Conservation (phyloP, 2,888 invertebrate genomes). For the Cremastobaeus sp. region DNA sequence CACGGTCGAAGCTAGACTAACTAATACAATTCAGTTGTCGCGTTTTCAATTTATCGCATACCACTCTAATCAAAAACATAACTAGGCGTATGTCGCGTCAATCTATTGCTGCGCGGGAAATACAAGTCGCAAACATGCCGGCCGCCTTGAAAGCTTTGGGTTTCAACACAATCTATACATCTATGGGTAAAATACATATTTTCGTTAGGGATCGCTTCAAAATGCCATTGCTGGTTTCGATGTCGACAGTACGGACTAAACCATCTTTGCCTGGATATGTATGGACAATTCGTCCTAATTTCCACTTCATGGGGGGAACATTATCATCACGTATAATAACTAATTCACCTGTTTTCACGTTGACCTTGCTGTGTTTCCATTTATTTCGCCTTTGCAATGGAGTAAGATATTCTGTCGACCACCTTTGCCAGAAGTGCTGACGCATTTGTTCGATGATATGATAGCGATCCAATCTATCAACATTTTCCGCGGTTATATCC, state of each 20-base stretch:
- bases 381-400: neutral
- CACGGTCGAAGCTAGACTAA: no score
- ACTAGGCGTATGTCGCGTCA: no score
- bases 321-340: neutral
- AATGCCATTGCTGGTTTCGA: neutral
- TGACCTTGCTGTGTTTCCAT: neutral
- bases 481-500: constrained; percentile 4
- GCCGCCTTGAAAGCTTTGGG: neutral
- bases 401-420: neutral
- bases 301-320: neutral
- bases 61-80: no score
- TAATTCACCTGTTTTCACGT: neutral
- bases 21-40: no score
- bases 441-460: neutral
- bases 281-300: neutral
- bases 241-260: neutral
- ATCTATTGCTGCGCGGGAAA: no score
- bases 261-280: neutral
- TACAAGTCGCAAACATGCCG: no score
- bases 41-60: no score
- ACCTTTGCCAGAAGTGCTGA: neutral
- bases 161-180: neutral
- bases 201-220: neutral
- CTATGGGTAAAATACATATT: neutral
- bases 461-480: constrained; percentile 12